A percentile compares a stretch with the other conserved stretches of the same genome.
Evolutionary conservation across 1,140 invertebrate genomes (phyloP).

Genomic region (Panagrolaimus sp.): DNA sequence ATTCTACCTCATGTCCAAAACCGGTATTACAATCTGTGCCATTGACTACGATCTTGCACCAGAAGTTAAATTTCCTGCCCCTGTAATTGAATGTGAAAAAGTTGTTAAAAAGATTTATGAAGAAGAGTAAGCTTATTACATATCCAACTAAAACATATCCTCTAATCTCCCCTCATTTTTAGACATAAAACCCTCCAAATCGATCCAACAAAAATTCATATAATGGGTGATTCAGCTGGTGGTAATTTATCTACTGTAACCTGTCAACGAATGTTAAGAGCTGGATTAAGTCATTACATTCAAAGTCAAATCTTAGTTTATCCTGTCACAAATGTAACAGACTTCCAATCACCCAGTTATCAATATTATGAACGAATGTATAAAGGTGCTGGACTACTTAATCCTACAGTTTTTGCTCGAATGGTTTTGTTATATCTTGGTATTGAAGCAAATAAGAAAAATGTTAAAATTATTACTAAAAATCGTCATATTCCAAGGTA

Average conservation of each 20-base stretch:
- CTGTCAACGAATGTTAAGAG: conserved; percentile 30
- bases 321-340: conserved; percentile 43
- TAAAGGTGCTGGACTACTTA: conserved; percentile 36
- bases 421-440: conserved; percentile 46
- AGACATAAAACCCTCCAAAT: conserved; percentile 21
- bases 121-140: conserved; percentile 33
- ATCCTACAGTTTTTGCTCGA: conserved; percentile 34
- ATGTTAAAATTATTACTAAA: conserved; percentile 37
- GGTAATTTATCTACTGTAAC: conserved; percentile 41
- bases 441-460: conserved; percentile 35
- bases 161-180: conserved; percentile 1
- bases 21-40: conserved; percentile 45
- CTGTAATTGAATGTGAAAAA: conserved; percentile 46
- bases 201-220: conserved; percentile 35
- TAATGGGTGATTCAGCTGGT: conserved; percentile 44
- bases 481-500: conserved; percentile 38
- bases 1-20: conserved; percentile 7
- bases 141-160: neutral
- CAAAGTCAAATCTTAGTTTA: conserved; percentile 40
- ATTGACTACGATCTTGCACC: conserved; percentile 54
- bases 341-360: conserved; percentile 42
- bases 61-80: conserved; percentile 48
- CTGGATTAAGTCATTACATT: conserved; percentile 17
- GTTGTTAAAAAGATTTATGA: conserved; percentile 44
- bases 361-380: conserved; percentile 41